A percentile compares a stretch with the other conserved stretches of the same genome.
These are phyloP conservation scores for Pandemis cinnamomeana DNA, from an alignment of 2,888 invertebrate genomes.

Conservation along the genomic window DNA sequence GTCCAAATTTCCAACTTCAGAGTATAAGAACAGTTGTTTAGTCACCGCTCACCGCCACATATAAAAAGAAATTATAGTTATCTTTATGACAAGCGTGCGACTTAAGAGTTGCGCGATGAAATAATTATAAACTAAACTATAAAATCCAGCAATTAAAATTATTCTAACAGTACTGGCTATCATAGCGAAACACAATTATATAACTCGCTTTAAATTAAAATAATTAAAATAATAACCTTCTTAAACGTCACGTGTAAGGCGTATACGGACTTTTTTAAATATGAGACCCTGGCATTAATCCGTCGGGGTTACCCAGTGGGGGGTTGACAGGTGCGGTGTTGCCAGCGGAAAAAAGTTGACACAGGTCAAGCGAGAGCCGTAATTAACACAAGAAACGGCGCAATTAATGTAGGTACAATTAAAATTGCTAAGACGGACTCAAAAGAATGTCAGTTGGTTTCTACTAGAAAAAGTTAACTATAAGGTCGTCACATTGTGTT, in stretches of 20 bases:
- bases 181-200: slow-evolving; percentile 11
- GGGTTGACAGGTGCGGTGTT: slow-evolving; percentile 39
- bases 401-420: slow-evolving; percentile 36
- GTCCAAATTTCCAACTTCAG: not conserved
- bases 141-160: slow-evolving; percentile 11
- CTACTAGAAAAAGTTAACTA: not conserved
- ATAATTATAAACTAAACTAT: slow-evolving; percentile 16
- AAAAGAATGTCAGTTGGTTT: not conserved
- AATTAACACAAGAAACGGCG: slow-evolving; percentile 32
- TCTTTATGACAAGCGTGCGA: not conserved
- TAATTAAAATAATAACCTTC: slow-evolving; percentile 20
- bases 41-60: not conserved
- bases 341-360: slow-evolving; percentile 37
- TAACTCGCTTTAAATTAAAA: slow-evolving; percentile 25
- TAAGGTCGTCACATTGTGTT: not conserved
- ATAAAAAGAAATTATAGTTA: not conserved
- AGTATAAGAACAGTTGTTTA: not conserved
- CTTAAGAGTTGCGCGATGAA: not conserved
- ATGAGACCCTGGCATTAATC: slow-evolving; percentile 35
- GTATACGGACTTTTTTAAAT: slow-evolving; percentile 21
- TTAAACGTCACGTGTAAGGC: slow-evolving; percentile 21
- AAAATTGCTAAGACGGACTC: slow-evolving; percentile 1
- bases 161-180: slow-evolving; percentile 13
- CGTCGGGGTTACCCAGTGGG: slow-evolving; percentile 36
- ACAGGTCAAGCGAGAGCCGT: slow-evolving; percentile 32